phyloP scores from a whole-genome alignment of 2,888 invertebrate species.

The Tipula lateralis region DNA sequence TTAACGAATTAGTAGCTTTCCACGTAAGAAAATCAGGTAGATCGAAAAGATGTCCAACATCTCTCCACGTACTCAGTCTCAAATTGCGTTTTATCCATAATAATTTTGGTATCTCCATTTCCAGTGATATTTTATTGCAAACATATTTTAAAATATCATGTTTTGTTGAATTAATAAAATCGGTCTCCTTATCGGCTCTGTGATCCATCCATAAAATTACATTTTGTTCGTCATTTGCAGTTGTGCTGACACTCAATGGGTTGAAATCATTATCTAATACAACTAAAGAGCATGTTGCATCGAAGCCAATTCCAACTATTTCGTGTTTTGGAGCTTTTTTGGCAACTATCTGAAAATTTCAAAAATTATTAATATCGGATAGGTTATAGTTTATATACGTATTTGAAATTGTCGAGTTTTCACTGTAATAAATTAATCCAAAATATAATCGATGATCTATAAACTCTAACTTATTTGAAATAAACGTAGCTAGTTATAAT shows the following conservation, averaged over 20 bases:
- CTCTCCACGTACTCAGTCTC: conserved; percentile 59
- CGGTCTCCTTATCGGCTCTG: conserved; percentile 73
- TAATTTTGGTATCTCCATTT: conserved; percentile 94
- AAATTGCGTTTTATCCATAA: conserved; percentile 83
- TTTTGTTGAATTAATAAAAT: conserved; percentile 67
- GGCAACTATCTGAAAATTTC: conserved; percentile 58
- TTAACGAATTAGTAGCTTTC: conserved; percentile 72
- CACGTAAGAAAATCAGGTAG: conserved; percentile 91
- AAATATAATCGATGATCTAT: too few species aligned
- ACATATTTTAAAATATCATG: conserved; percentile 78
- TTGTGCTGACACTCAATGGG: conserved; percentile 66
- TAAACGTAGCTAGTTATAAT: too few species aligned
- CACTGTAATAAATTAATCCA: too few species aligned
- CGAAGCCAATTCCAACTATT: conserved; percentile 88
- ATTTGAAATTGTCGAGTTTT: too few species aligned
- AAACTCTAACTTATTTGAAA: too few species aligned
- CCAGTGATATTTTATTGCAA: conserved; percentile 89
- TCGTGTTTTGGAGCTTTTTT: conserved; percentile 51
- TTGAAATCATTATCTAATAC: conserved; percentile 64
- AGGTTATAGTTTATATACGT: too few species aligned
- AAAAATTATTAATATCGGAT: too few species aligned
- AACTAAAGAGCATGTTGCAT: conserved; percentile 92
- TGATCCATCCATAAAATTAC: conserved; percentile 93
- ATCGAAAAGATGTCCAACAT: conserved; percentile 77
- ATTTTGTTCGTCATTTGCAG: conserved; percentile 67